Base-by-base conservation (phyloP, 1,140 invertebrate genomes). In the Batillaria attramentaria region DNA sequence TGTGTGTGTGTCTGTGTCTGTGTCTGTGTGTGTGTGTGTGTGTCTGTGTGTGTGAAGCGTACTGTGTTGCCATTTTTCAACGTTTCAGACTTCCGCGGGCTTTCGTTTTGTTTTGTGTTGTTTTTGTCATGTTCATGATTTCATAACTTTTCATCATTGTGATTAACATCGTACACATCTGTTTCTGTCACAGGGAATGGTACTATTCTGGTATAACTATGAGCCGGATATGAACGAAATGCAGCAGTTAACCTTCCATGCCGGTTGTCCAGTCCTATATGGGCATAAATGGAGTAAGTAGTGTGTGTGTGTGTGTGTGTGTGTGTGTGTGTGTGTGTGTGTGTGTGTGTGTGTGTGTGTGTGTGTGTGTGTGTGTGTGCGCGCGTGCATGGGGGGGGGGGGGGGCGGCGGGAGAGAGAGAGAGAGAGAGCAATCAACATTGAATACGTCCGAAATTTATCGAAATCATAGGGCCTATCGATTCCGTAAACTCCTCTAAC, bases 211-310 rank as follows among this genome's bases (percentile, higher is more conserved):
- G 68, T 70, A 39, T 20, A 41, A 65, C 62, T 65, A 35, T 37
- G 41, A 6, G 18, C 33, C 41, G 13, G 37, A 18, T 31, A 46
- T 65, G 62, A 24, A 31, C 16, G 5, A 65, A 13, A 35, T 65
- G 13, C 31, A 65, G 31, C 8, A 46, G 8, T 42, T 70, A 1
- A 70, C 68, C 5, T 8, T 8, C 3, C 68, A 70, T 18, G 68
- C 68, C 18, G 68, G 41, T 13, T 70, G 68, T 37, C 68, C 68
- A 8, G 68, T 70, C n/a, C 41, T 70, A 28, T 5, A 46, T 24
- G 68, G 68, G 5, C 68, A 70, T 3, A 70, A 70, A 70, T 70
- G 68, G 68, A 39, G 68, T 70, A 13, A 33, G 68, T 70, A 5
- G 8, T 69, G 62, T 33, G 13, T 33, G 28, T 33, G 62, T 65